Evolutionary conservation across 2,888 invertebrate genomes (phyloP).

Genomic region (Carcina quercana): DNA sequence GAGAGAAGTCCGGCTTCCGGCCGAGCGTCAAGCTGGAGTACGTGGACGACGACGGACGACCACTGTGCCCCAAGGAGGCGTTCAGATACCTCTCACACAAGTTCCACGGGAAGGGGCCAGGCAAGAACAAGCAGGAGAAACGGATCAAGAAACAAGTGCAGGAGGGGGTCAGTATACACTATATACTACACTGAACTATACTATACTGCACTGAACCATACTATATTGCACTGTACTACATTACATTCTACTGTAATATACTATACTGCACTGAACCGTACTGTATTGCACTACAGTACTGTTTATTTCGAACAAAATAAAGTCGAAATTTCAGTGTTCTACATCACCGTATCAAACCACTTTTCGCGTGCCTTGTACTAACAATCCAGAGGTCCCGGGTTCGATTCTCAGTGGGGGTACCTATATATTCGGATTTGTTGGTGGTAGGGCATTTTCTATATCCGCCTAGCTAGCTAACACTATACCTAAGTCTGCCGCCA

Average conservation of each 20-base stretch:
- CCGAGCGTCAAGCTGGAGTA: constrained; percentile 97
- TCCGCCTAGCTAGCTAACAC: too few relatives aligned
- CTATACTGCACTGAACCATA: too few relatives aligned
- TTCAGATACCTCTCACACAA: constrained; percentile 97
- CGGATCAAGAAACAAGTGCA: constrained; percentile 95
- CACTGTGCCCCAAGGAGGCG: constrained; percentile 96
- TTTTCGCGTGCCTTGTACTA: too few relatives aligned
- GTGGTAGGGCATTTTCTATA: too few relatives aligned
- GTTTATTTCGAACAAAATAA: not conserved
- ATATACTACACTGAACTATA: too few relatives aligned
- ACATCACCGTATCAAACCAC: too few relatives aligned
- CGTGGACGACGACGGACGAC: constrained; percentile 96
- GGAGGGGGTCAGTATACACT: constrained; percentile 82
- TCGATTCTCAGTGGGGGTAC: too few relatives aligned
- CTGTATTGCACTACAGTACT: not conserved
- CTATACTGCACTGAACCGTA: not conserved
- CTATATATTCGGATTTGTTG: too few relatives aligned
- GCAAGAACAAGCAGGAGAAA: constrained; percentile 98
- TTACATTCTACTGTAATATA: not conserved
- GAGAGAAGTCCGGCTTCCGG: constrained; percentile 91
- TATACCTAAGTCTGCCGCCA: too few relatives aligned
- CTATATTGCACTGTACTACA: not conserved
- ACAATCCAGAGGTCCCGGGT: too few relatives aligned
- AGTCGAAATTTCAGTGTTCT: too few relatives aligned
- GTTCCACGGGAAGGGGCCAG: constrained; percentile 99